These are phyloP conservation scores for Squalus acanthias DNA, from an alignment of 2,797 vertebrate genomes.

Conservation along the genomic window DNA sequence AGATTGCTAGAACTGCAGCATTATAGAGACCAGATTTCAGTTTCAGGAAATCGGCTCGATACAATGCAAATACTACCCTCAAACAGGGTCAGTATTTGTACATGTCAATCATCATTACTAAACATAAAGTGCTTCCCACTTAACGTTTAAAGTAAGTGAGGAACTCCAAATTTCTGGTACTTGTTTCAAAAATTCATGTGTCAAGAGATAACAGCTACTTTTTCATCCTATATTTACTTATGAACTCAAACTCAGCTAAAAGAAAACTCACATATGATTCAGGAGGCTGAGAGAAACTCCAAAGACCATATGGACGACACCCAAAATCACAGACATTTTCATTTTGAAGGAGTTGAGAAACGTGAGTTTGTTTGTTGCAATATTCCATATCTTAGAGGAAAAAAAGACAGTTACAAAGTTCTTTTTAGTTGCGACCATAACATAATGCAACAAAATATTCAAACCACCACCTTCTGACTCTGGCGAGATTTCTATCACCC, in stretches of 20 bases:
- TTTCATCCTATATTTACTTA: background rate
- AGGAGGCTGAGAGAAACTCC: conserved; percentile 70
- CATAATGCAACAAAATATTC: background rate
- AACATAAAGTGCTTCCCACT: background rate
- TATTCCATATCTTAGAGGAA: conserved; percentile 83
- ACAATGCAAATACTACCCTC: too few relatives aligned
- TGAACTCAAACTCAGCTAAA: too few relatives aligned
- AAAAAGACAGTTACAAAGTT: background rate
- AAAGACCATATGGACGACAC: conserved; percentile 91
- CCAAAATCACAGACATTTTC: conserved; percentile 95
- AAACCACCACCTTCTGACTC: background rate
- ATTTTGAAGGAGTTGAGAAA: conserved; percentile 99
- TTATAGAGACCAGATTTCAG: background rate
- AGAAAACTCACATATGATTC: conserved; percentile 61
- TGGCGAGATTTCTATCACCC: too few relatives aligned
- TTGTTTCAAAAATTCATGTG: background rate
- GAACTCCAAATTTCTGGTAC: background rate
- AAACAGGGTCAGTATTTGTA: background rate
- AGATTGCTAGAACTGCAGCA: background rate
- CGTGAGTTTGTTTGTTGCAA: conserved; percentile 85
- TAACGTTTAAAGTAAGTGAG: background rate
- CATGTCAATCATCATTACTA: background rate
- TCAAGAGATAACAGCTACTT: background rate
- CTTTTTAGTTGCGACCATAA: background rate
- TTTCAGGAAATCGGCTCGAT: background rate